Base-by-base conservation (phyloP, 53 echinoderm and acorn worm species). In the Echinometra lucunter region DNA sequence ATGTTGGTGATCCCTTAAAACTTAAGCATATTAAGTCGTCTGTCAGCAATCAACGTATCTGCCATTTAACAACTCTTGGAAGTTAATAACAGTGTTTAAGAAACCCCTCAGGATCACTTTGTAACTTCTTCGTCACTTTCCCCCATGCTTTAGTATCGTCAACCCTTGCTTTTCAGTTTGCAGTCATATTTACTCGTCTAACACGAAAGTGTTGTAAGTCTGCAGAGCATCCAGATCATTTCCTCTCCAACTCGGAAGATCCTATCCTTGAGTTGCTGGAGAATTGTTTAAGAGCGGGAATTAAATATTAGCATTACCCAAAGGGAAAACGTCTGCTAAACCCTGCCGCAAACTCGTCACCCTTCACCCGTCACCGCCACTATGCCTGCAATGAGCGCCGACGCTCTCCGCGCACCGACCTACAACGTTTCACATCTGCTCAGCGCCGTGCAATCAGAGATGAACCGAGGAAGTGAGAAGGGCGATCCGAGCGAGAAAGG, bases 401-500 rank as follows among this genome's bases (percentile, higher is more conserved):
- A 94, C 49, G 90, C 96, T 16, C 95, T 97, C 95, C 95, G 96
- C 35, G 92, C 95, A 38, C 96, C 97, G 40, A 69, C 83, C 42
- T 95, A 94, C 94, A 97, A 97, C 95, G 95, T 96, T 72, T 87
- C 95, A 42, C 96, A 97, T 93, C 96, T 97, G 25, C 74, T 97
- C 74, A 97, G 66, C 94, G 97, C 97, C 92, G 96, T 97, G 44
- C 95, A 96, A 80, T 95, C 91, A 49, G 97, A 97, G 91, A 97
- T 97, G 97, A 94, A 94, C 35, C 94, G 94, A n/a, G 94, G 95
- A 17, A 96, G 95, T 75, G 97, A 96, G 95, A 98, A 98, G 89
- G 98, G 96, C 15, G 95, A 96, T 57, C 96, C 96, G 67, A 95
- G 95, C 92, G 98, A 96, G 95, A 96, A 96, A 60, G 95, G 96